A percentile compares a stretch with the other conserved stretches of the same genome.
phyloP scores from a whole-genome alignment of 2,888 invertebrate genomes.

The Ptilodon capucinus region DNA sequence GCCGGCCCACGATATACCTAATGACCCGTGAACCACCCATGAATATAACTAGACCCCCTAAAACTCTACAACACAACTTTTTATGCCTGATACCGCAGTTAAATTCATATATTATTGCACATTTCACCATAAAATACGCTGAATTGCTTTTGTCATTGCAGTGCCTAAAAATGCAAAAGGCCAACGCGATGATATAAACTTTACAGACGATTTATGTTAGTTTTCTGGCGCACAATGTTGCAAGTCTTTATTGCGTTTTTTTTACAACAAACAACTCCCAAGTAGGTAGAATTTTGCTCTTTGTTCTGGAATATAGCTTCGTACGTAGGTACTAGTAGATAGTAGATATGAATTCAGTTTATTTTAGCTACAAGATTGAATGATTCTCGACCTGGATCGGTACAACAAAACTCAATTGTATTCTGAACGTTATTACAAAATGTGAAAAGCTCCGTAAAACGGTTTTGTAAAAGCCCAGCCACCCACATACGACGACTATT shows the following conservation, averaged over 20 bases:
- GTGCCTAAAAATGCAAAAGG: constrained; percentile 27
- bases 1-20: constrained; percentile 38
- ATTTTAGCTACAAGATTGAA: neutral
- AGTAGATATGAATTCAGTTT: no score
- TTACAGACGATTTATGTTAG: constrained; percentile 32
- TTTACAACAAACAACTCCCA: neutral
- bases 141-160: constrained; percentile 27
- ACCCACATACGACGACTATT: constrained; percentile 20
- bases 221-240: constrained; percentile 22
- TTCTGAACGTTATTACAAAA: neutral
- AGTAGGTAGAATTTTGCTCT: neutral
- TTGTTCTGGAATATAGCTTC: neutral
- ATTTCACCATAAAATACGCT: constrained; percentile 23
- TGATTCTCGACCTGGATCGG: neutral
- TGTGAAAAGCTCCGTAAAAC: neutral
- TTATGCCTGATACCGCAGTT: constrained; percentile 17
- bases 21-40: constrained; percentile 59
- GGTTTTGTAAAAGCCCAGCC: neutral
- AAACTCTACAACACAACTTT: constrained; percentile 39
- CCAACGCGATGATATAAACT: constrained; percentile 31
- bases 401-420: neutral
- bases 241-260: constrained; percentile 10
- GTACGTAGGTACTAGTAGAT: no score
- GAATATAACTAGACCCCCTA: constrained; percentile 45
- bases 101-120: constrained; percentile 32